Evolutionary conservation across 2,113 vertebrate species (phyloP).

Genomic region (Malaclemys terrapin): DNA sequence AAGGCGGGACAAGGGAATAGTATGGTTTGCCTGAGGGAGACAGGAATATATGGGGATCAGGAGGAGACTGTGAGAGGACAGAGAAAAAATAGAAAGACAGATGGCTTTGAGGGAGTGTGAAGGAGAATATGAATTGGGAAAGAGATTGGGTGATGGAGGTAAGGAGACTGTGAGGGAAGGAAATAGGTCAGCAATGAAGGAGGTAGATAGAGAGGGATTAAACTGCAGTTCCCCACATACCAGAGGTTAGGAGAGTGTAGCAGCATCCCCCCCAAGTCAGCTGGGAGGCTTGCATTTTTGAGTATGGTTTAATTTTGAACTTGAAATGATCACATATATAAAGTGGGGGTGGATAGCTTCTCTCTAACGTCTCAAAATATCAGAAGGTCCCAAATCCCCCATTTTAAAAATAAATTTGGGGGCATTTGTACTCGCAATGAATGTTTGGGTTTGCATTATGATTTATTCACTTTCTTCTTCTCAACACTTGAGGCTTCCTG

Average conservation of each 20-base stretch:
- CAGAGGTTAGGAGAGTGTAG: neutral
- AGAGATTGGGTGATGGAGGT: neutral
- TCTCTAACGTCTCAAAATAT: neutral
- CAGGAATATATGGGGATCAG: neutral
- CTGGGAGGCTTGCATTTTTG: neutral
- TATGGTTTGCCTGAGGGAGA: neutral
- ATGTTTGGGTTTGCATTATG: neutral
- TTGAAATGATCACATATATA: neutral
- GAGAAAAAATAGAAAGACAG: neutral
- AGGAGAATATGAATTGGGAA: neutral
- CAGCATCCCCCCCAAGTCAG: neutral
- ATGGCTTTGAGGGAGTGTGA: neutral
- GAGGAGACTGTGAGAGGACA: neutral
- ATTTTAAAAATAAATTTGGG: neutral
- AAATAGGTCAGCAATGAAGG: neutral
- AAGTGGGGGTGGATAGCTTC: neutral
- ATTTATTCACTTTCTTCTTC: neutral
- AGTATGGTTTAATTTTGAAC: neutral
- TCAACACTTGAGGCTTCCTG: neutral
- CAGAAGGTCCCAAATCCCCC: neutral
- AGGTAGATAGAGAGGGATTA: neutral
- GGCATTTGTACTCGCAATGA: neutral
- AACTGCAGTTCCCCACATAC: neutral
- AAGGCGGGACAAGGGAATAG: no score
- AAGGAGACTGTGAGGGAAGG: neutral